These are phyloP conservation scores for Oreochromis tanganicae DNA, from an alignment of 2,113 vertebrate species.

Conservation along the genomic window DNA sequence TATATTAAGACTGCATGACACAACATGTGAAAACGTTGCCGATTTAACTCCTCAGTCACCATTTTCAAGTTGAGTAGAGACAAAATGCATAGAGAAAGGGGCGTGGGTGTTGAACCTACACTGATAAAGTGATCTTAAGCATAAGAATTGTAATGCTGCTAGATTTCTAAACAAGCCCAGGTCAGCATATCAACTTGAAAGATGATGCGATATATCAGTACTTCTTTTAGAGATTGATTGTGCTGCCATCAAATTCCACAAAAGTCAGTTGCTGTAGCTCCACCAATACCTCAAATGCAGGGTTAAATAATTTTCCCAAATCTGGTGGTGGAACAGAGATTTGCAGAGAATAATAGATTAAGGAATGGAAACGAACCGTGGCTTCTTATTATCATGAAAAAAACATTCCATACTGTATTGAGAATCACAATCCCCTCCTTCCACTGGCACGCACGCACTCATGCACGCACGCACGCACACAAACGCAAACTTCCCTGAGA, in stretches of 20 bases:
- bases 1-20: neutral
- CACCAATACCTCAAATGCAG: neutral
- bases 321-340: neutral
- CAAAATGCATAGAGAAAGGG: neutral
- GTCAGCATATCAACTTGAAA: neutral
- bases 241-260: neutral
- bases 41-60: neutral
- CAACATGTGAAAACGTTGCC: neutral
- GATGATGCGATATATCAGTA: neutral
- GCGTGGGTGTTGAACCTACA: neutral
- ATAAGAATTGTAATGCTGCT: neutral
- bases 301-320: neutral
- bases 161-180: neutral
- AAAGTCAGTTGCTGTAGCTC: neutral
- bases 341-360: slow-evolving; percentile 8
- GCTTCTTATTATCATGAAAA: slow-evolving; percentile 60
- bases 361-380: neutral
- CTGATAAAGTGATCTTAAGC: neutral
- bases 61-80: neutral
- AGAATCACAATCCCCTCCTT: slow-evolving; percentile 8
- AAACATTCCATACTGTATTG: slow-evolving; percentile 59
- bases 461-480: neutral
- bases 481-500: slow-evolving; percentile 13
- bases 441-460: neutral
- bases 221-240: neutral